Evolutionary conservation across 2,113 vertebrate species (phyloP).

Genomic region (Centropus bengalensis): DNA sequence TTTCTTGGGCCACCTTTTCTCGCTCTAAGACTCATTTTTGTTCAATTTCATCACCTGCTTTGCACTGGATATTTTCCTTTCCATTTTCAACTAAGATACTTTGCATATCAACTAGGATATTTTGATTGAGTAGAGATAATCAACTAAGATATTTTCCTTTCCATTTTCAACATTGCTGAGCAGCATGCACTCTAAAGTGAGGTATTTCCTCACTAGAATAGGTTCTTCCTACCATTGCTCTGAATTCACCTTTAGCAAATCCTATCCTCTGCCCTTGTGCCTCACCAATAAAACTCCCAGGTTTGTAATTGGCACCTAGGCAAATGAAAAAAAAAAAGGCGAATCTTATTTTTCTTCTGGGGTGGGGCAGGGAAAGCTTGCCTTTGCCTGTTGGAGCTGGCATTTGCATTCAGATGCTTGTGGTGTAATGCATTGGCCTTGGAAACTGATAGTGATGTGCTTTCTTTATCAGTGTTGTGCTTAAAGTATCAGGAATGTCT

Average conservation of each 20-base stretch:
- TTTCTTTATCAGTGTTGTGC: background rate
- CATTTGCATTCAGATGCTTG: background rate
- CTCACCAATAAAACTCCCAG: background rate
- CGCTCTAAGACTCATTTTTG: background rate
- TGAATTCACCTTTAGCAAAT: background rate
- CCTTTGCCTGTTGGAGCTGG: background rate
- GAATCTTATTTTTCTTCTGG: background rate
- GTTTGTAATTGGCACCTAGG: background rate
- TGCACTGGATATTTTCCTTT: background rate
- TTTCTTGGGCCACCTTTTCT: background rate
- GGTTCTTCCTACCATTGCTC: background rate
- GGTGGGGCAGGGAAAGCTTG: background rate
- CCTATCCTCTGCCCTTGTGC: background rate
- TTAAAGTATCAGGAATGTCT: background rate
- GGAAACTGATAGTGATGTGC: background rate
- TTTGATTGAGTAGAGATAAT: too few relatives aligned
- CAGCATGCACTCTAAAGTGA: background rate
- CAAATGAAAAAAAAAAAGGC: background rate
- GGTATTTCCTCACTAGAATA: background rate
- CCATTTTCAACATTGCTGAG: background rate
- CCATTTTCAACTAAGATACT: too few relatives aligned
- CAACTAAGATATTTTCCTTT: background rate
- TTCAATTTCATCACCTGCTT: background rate
- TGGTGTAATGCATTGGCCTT: rapidly evolving
- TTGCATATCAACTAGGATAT: too few relatives aligned